phyloP scores from a whole-genome alignment of 2,888 invertebrate species.

The Xylota sylvarum region DNA sequence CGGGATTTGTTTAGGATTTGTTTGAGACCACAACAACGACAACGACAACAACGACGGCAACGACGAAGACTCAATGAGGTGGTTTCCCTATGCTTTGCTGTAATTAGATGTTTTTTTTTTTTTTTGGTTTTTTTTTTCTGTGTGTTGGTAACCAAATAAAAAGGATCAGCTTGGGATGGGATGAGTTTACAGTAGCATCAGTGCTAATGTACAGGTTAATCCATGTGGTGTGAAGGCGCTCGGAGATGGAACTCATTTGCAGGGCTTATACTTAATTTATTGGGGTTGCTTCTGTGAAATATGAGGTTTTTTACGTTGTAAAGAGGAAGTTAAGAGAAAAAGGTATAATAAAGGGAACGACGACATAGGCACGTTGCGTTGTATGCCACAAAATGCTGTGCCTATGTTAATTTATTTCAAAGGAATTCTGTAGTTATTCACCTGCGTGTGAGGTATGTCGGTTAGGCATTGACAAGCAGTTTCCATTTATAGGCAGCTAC shows the following conservation, averaged over 20 bases:
- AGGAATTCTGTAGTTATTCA: not conserved
- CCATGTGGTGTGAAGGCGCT: slow-evolving; percentile 38
- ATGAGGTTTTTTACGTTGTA: slow-evolving; percentile 2
- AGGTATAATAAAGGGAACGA: not conserved
- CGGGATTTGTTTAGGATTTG: slow-evolving; percentile 56
- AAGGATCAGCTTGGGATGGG: slow-evolving; percentile 27
- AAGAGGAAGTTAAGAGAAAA: not conserved
- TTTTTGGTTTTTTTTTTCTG: not conserved
- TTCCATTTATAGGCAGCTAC: no score
- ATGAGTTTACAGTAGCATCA: slow-evolving; percentile 47
- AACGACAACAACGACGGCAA: slow-evolving; percentile 5
- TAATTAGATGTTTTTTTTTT: slow-evolving; percentile 43
- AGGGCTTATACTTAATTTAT: slow-evolving; percentile 66
- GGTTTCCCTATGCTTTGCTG: slow-evolving; percentile 23
- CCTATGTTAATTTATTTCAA: not conserved
- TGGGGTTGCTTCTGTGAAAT: slow-evolving; percentile 51
- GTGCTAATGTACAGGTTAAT: slow-evolving; percentile 69
- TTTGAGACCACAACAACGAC: slow-evolving; percentile 3
- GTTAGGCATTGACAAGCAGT: no score
- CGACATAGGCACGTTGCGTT: not conserved
- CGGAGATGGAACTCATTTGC: slow-evolving; percentile 59
- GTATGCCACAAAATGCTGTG: no score
- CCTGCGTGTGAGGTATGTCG: not conserved
- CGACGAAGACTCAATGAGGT: slow-evolving; percentile 4
- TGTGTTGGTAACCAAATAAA: slow-evolving; percentile 1